Conservation (phyloP, 2,888 invertebrate species). For the Pyrrhia umbra region DNA sequence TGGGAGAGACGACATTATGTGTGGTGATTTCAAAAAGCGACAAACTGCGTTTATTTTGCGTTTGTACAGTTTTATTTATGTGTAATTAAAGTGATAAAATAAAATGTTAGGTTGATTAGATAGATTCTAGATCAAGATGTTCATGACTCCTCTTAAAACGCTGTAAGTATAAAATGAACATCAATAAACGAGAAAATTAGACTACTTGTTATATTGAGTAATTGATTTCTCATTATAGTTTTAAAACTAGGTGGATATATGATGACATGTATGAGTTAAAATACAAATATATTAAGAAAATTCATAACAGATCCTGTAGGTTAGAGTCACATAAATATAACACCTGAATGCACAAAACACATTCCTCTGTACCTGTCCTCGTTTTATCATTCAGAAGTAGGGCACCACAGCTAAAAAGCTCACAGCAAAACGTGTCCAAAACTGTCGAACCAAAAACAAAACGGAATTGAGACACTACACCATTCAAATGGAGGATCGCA, state of each 20-base stretch:
- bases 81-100: conserved; percentile 19
- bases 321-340: conserved; percentile 1
- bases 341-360: not conserved
- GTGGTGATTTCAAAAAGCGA: conserved; percentile 58
- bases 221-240: too few species aligned
- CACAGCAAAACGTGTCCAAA: conserved; percentile 41
- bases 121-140: conserved; percentile 22
- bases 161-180: conserved; percentile 1
- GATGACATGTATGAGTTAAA: too few species aligned
- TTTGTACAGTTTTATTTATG: conserved; percentile 11
- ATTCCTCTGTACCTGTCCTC: conserved; percentile 19
- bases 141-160: too few species aligned
- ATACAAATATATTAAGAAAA: not conserved
- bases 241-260: too few species aligned
- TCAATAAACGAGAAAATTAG: too few species aligned
- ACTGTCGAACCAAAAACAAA: conserved; percentile 65
- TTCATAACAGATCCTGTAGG: not conserved
- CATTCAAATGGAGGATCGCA: conserved; percentile 83
- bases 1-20: conserved; percentile 58
- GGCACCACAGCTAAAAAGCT: conserved; percentile 38
- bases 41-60: conserved; percentile 1
- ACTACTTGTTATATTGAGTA: too few species aligned
- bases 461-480: conserved; percentile 81
- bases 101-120: conserved; percentile 7
- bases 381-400: conserved; percentile 44